Evolutionary conservation across 2,888 invertebrate genomes (phyloP).

Genomic region (Habrosyne pyritoides): DNA sequence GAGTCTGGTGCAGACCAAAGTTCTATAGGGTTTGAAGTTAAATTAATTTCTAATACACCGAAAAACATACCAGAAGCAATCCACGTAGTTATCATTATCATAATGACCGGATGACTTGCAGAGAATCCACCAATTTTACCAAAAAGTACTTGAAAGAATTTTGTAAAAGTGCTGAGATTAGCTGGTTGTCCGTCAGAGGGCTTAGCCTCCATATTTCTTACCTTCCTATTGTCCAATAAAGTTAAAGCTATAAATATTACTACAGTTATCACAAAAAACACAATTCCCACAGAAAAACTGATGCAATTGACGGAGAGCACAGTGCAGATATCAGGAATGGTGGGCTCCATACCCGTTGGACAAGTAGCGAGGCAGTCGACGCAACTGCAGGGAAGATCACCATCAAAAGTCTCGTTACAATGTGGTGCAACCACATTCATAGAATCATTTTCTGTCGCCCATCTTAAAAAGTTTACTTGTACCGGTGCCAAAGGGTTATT

Average conservation of each 20-base stretch:
- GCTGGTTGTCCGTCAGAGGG: conserved; percentile 12
- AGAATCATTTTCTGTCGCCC: conserved; percentile 60
- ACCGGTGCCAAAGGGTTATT: conserved; percentile 85
- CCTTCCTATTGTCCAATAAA: conserved; percentile 37
- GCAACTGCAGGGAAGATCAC: conserved; percentile 88
- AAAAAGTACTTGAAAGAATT: conserved; percentile 58
- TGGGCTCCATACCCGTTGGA: conserved; percentile 72
- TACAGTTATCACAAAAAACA: conserved; percentile 73
- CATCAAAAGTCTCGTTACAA: conserved; percentile 84
- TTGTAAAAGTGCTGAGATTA: conserved; percentile 42
- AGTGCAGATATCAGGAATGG: conserved; percentile 70
- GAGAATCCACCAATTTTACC: conserved; percentile 80
- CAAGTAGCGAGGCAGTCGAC: conserved; percentile 89
- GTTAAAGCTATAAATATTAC: conserved; percentile 58
- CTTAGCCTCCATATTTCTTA: conserved; percentile 25
- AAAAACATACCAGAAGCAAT: conserved; percentile 82
- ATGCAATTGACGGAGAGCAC: conserved; percentile 85
- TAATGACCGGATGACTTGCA: conserved; percentile 86
- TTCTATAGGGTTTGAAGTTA: conserved; percentile 95
- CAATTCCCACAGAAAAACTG: conserved; percentile 85
- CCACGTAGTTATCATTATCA: conserved; percentile 86
- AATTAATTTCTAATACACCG: conserved; percentile 86
- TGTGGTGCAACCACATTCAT: conserved; percentile 73
- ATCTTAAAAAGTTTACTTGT: conserved; percentile 83
- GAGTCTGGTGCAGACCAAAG: conserved; percentile 95